Evolutionary conservation across 2,113 vertebrate species (phyloP).

Genomic region (Corythornis madagascariensis): DNA sequence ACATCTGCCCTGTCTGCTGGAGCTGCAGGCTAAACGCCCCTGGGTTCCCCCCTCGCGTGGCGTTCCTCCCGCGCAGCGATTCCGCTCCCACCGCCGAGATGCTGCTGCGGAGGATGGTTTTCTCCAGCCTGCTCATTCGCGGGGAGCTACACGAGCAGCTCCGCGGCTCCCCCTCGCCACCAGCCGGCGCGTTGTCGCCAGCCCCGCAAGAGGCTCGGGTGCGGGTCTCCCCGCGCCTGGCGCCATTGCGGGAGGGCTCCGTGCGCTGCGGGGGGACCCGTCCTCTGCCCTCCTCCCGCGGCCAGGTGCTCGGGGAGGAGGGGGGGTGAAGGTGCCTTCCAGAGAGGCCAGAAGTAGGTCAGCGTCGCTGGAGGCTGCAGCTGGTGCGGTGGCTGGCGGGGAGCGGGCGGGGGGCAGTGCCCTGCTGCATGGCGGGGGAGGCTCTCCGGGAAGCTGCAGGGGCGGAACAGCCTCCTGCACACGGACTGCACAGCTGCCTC

Average conservation of each 20-base stretch:
- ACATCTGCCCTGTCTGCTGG: neutral
- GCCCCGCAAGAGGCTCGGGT: too few species aligned
- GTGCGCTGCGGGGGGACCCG: neutral
- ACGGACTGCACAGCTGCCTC: neutral
- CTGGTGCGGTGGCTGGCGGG: constrained; percentile 16
- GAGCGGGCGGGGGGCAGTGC: neutral
- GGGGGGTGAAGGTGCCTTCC: neutral
- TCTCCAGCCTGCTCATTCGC: neutral
- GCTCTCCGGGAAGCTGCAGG: neutral
- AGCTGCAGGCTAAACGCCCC: neutral
- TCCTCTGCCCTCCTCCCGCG: neutral
- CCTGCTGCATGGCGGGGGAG: neutral
- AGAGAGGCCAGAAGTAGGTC: constrained; percentile 69
- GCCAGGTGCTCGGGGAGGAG: neutral
- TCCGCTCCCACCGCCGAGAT: neutral
- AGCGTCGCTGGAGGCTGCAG: constrained; percentile 36
- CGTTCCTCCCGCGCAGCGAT: neutral
- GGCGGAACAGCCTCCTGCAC: neutral
- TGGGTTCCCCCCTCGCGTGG: neutral
- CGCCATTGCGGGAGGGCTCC: neutral
- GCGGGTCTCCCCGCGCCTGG: neutral
- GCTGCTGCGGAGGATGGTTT: neutral
- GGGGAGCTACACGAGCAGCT: too few species aligned
- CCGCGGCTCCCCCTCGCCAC: neutral
- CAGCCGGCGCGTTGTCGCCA: neutral